phyloP scores from a whole-genome alignment of 2,888 invertebrate genomes.

The Drosophila aldrichi region DNA sequence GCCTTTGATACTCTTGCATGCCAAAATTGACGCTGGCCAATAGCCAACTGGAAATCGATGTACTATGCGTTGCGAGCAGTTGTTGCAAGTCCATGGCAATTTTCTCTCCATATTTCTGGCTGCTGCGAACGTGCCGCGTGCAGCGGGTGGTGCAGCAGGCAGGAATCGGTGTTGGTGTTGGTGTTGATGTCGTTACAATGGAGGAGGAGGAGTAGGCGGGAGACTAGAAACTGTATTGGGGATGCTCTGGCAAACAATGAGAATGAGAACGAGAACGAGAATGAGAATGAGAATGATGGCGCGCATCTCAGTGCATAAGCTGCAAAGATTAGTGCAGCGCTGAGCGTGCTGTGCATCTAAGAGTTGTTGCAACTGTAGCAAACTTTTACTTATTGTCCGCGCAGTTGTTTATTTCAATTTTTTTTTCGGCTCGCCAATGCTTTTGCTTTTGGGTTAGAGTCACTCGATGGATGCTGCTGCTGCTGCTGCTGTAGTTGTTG shows the following conservation, averaged over 20 bases:
- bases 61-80: slow-evolving; percentile 48
- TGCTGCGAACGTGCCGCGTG: slow-evolving; percentile 64
- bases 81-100: slow-evolving; percentile 50
- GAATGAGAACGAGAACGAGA: slow-evolving; percentile 34
- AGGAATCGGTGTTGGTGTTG: slow-evolving; percentile 9
- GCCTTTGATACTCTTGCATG: slow-evolving; percentile 37
- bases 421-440: slow-evolving; percentile 18
- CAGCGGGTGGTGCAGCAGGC: slow-evolving; percentile 45
- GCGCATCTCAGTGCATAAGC: slow-evolving; percentile 57
- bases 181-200: slow-evolving; percentile 30
- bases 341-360: slow-evolving; percentile 30
- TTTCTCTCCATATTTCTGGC: slow-evolving; percentile 67
- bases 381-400: slow-evolving; percentile 76
- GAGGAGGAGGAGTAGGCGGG: background rate
- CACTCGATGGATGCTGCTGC: slow-evolving; percentile 23
- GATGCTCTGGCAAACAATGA: slow-evolving; percentile 45
- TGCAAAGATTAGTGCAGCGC: slow-evolving; percentile 52
- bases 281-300: slow-evolving; percentile 38
- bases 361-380: slow-evolving; percentile 64
- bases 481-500: slow-evolving; percentile 17
- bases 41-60: slow-evolving; percentile 33
- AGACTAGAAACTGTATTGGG: background rate
- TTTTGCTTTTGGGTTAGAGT: slow-evolving; percentile 36
- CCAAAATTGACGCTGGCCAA: slow-evolving; percentile 17
- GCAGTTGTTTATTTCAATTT: slow-evolving; percentile 67